Percentiles rank a stretch among this genome's conserved stretches.
These are phyloP conservation scores for Pangasius djambal DNA, from an alignment of 2,797 vertebrate species.

Conservation along the genomic window DNA sequence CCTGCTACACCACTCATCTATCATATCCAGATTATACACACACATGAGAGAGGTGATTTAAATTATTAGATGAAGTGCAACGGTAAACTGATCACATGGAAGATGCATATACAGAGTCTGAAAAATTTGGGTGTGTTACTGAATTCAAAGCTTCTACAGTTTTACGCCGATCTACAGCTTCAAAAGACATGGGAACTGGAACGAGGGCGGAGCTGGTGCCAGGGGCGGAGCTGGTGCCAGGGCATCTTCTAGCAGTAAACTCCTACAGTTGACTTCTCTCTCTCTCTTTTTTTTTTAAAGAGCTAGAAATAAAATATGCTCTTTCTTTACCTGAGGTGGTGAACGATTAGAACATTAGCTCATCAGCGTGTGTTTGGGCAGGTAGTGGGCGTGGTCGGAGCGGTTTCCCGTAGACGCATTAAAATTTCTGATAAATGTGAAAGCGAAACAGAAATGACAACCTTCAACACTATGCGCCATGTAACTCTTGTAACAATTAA, in stretches of 20 bases:
- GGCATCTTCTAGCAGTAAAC: not conserved
- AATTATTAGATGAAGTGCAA: not conserved
- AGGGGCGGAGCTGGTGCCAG: not conserved
- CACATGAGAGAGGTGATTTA: not conserved
- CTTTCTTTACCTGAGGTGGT: not conserved
- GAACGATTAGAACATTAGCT: not conserved
- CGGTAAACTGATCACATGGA: not conserved
- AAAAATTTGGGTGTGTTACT: not conserved
- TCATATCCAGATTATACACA: not conserved
- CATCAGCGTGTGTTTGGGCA: not conserved
- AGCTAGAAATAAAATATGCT: not conserved
- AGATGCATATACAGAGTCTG: not conserved
- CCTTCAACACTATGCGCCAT: not conserved
- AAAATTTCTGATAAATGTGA: not conserved
- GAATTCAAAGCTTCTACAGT: not conserved
- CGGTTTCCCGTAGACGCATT: not conserved
- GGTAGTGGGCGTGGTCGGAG: not conserved
- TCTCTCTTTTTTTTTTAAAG: too few relatives aligned
- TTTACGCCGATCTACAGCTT: not conserved
- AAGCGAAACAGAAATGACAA: constrained; percentile 28
- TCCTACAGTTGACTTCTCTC: not conserved
- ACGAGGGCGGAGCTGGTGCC: not conserved
- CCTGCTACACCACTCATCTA: not conserved
- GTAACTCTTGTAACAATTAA: not conserved
- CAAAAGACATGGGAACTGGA: not conserved